Base-by-base conservation (phyloP, 2,888 invertebrate species). In the Labia minor region DNA sequence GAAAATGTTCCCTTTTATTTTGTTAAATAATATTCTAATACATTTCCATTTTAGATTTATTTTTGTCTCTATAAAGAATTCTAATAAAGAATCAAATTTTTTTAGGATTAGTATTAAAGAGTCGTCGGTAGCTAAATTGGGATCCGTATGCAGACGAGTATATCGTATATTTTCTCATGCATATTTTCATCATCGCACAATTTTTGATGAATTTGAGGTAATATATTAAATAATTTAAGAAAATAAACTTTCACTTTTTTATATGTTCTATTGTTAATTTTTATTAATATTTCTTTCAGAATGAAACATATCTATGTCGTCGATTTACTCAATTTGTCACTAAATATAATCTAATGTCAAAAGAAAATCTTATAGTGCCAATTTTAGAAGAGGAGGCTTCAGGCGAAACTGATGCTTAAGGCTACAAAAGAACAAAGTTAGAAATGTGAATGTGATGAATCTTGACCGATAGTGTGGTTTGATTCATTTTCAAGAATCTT, bases 111-210 rank as follows among this genome's bases (percentile, higher is more conserved):
- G 94, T 80, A 98, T 99, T 79, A 97, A 98, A 79, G 99, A 99
- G 77, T 95, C 98, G 14, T 98, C 98, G 33, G 95, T 99, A 71
- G 92, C 95, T 65, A 99, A 99, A 81, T 82, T 99, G 74, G 98
- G 98, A 65, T 98, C 98, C 62, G 98, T 99, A 10, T 99, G 99
- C 79, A 86, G 99, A 74, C 85, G 99, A 74, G 98, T 99, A 1
- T 99, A 99, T 79, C 87, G 99, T 81, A 99, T 99, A 78, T 99
- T 99, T 80, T 98, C 98, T 64, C 99, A 99, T 81, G 98, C 99
- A 33, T 99, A 95, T 79, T 99, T 95, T 79, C 99, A 99, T 80
- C 99, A 99, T 79, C 85, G 94, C 73, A 85, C 88, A 72, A 89
- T 98, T 77, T 99, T 98, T 81, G 97, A 99, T 81, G 92, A 95